Percentiles rank a stretch among this genome's conserved stretches.
Conservation (phyloP, 2,113 vertebrate genomes). For the Ranitomeya variabilis region DNA sequence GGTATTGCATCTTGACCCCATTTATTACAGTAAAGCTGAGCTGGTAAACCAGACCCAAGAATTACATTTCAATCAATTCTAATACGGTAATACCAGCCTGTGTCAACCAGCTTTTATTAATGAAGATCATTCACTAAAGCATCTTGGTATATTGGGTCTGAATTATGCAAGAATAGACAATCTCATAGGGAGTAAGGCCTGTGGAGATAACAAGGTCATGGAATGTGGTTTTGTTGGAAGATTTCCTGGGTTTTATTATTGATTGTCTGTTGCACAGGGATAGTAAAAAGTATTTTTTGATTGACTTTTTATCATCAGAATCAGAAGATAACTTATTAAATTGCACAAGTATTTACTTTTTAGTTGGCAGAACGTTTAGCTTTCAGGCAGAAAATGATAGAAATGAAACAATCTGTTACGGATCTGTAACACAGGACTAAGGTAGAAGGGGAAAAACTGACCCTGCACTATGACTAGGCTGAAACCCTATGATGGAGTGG, state of each 20-base stretch:
- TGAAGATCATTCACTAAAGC: not conserved
- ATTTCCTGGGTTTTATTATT: not conserved
- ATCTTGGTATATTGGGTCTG: not conserved
- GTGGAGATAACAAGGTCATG: not conserved
- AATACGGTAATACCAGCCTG: not conserved
- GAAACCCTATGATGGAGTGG: too few relatives aligned
- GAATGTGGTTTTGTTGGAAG: not conserved
- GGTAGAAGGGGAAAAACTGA: too few relatives aligned
- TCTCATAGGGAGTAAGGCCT: not conserved
- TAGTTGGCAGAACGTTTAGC: not conserved
- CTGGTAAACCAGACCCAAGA: not conserved
- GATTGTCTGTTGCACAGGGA: not conserved
- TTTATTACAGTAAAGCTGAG: not conserved
- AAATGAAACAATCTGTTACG: not conserved
- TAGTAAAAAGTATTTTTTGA: conserved; percentile 10
- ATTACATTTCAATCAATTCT: not conserved
- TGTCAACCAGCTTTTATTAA: not conserved
- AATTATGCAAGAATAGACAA: not conserved
- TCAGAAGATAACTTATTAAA: not conserved
- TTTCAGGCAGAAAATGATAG: not conserved
- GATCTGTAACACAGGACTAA: too few relatives aligned
- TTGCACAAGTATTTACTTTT: not conserved
- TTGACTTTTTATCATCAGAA: not conserved
- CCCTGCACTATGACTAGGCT: too few relatives aligned
- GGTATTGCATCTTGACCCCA: not conserved